Percentiles rank a stretch among this genome's conserved stretches.
Evolutionary conservation across 2,113 vertebrate genomes (phyloP).

Genomic region (Thalassarche chlororhynchos): DNA sequence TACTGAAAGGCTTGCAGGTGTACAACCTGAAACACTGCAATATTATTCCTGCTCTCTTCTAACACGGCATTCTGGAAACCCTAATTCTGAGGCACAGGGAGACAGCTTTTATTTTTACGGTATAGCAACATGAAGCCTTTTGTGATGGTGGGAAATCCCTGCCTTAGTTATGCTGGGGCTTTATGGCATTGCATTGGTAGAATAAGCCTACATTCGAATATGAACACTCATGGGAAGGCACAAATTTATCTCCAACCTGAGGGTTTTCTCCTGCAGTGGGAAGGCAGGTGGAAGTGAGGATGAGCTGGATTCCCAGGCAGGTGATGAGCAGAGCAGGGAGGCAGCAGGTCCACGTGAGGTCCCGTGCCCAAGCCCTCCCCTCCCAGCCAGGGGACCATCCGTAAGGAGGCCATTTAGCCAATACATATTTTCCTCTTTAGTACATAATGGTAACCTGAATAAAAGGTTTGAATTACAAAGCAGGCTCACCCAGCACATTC

Average conservation of each 20-base stretch:
- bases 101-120: neutral
- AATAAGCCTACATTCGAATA: neutral
- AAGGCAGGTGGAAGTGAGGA: neutral
- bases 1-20: neutral
- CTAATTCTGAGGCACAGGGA: neutral
- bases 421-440: conserved; percentile 78
- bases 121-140: neutral
- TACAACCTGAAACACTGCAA: neutral
- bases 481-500: conserved; percentile 70
- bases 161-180: neutral
- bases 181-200: neutral
- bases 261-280: neutral
- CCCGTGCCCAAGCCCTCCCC: neutral
- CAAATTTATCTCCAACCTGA: neutral
- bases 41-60: neutral
- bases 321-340: neutral
- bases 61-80: neutral
- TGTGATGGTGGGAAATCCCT: neutral
- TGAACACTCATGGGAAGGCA: neutral
- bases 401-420: conserved; percentile 65
- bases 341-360: neutral
- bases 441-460: conserved; percentile 75
- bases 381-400: conserved; percentile 22
- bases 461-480: conserved; percentile 83
- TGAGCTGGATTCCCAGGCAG: neutral